Evolutionary conservation across 2,113 vertebrate species (phyloP), one percentile per base, ranked within the genome.

Genomic region (Clarias magur): DNA sequence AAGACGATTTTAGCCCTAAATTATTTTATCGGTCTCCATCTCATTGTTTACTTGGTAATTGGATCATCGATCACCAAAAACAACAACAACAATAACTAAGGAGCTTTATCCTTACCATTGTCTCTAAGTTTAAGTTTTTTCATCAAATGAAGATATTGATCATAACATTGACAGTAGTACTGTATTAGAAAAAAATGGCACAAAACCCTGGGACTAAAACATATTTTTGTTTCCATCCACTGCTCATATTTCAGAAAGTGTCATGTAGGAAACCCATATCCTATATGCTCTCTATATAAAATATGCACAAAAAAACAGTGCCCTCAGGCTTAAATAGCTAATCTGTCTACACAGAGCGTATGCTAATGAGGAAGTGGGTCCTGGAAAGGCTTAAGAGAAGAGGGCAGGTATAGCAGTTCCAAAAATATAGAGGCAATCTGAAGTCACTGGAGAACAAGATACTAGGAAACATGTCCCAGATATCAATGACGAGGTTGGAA

Each of bases 21-120:
- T 21, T 34, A 56, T 34, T 12, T 82, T 80, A n/a, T 56, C 56
- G 10, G 48, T 81, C 72, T 83, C 76, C 68, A 27, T 81, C 70
- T 82, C 53, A 11, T 72, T 25, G 7, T 80, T 88, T 42, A 48
- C 34, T 75, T 23, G 17, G 34, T 42, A 42, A 23, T 73, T 42
- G 34, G 23, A 11, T 42, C 38, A 42, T 42, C 23, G 17, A 23
- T 68, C 13, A 8, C 17, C 10, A 38, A 70, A 19, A 6, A 38
- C 42, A 42, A 42, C 4, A 42, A 23, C 19, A 72, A 19, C 5
- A 38, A 21, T 9, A 25, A 48, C 10, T 48, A 1, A 38, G 7
- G 34, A 1, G 19, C 42, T 73, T 42, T 73, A 73, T 73, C 34
- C 17, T 38, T 9, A 3, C 16, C 70, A 21, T 11, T 11, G 19